phyloP scores from a whole-genome alignment of 2,797 vertebrate species.

The Tragelaphus eurycerus region DNA sequence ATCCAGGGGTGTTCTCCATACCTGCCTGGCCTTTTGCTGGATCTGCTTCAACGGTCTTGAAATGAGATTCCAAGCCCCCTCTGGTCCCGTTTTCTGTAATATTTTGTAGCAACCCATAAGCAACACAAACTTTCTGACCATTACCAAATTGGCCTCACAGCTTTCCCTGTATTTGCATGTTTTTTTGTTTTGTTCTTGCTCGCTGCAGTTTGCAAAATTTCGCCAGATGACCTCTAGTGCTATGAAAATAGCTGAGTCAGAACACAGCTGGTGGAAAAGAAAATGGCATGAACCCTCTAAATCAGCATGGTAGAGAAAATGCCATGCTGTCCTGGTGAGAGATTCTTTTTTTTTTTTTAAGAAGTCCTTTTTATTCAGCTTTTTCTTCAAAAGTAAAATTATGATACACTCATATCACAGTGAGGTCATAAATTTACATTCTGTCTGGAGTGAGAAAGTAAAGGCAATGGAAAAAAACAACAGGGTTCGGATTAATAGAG shows the following conservation, averaged over 20 bases:
- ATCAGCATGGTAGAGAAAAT: conserved; percentile 8
- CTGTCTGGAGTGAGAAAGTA: conserved; percentile 67
- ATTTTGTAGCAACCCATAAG: neutral
- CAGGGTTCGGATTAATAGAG: conserved; percentile 81
- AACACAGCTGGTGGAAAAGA: neutral
- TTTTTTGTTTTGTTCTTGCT: conserved; percentile 1
- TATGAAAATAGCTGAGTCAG: neutral
- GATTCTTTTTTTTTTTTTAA: conserved; percentile 43
- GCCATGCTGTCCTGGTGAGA: neutral
- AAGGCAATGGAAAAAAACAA: conserved; percentile 71
- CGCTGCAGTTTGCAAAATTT: neutral
- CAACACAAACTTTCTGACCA: neutral
- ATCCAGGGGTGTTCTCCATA: conserved; percentile 90
- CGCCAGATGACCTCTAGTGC: neutral
- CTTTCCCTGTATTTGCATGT: neutral
- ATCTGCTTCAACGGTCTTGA: conserved; percentile 89
- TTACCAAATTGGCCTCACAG: neutral
- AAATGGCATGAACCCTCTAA: neutral
- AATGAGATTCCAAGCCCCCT: conserved; percentile 88
- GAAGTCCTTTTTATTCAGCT: conserved; percentile 30
- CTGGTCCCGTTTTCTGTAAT: conserved; percentile 55
- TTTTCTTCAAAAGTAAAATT: conserved; percentile 77
- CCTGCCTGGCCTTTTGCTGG: conserved; percentile 85
- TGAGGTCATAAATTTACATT: conserved; percentile 81
- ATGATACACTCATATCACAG: conserved; percentile 65